Conservation (phyloP, 2,888 invertebrate species). For the Drosophila villosipedis region DNA sequence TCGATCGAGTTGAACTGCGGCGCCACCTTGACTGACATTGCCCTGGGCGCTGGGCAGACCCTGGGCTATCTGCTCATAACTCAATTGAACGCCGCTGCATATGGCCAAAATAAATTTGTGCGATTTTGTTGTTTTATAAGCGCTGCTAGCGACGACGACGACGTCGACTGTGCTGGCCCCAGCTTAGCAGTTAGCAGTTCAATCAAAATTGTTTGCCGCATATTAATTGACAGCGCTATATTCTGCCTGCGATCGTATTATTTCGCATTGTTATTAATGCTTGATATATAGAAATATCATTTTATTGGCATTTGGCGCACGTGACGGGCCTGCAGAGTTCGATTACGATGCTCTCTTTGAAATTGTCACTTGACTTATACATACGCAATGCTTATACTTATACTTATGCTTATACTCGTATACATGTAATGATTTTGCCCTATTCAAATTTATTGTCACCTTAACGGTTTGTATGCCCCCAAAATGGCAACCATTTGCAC, state of each 20-base stretch:
- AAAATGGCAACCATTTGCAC: neutral
- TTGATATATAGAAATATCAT: slow-evolving; percentile 52
- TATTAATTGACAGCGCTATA: slow-evolving; percentile 66
- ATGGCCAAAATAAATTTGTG: slow-evolving; percentile 73
- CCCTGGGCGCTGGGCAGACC: slow-evolving; percentile 27
- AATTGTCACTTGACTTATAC: slow-evolving; percentile 2
- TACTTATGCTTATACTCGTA: neutral
- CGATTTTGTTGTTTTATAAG: slow-evolving; percentile 62
- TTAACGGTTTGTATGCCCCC: neutral
- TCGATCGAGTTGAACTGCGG: slow-evolving; percentile 30
- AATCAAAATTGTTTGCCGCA: slow-evolving; percentile 69
- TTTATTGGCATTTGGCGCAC: slow-evolving; percentile 73
- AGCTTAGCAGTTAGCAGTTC: slow-evolving; percentile 69
- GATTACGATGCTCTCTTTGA: slow-evolving; percentile 3
- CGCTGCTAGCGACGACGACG: slow-evolving; percentile 12
- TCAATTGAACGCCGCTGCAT: slow-evolving; percentile 49
- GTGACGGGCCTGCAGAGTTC: slow-evolving; percentile 61
- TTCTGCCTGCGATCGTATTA: slow-evolving; percentile 60
- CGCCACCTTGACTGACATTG: slow-evolving; percentile 56
- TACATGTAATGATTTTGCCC: neutral
- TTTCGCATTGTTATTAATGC: slow-evolving; percentile 61
- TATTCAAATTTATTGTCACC: neutral
- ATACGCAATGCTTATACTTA: neutral
- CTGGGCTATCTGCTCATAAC: slow-evolving; percentile 31
- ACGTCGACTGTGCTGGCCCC: slow-evolving; percentile 7